Base-by-base conservation (phyloP, 1,140 invertebrate species). In the Hycleus phaleratus region DNA sequence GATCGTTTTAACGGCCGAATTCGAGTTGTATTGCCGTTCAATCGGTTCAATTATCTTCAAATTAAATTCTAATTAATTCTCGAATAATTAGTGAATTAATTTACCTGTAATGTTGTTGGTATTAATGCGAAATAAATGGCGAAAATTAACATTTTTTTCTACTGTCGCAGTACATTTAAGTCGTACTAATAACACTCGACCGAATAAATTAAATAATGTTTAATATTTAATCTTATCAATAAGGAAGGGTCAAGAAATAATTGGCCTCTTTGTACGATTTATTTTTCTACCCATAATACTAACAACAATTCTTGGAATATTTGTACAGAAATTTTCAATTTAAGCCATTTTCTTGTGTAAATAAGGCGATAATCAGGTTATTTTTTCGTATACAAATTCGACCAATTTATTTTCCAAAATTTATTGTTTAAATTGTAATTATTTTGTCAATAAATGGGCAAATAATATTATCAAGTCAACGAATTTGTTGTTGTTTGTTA, bases 1-100 rank as follows among this genome's bases (percentile, higher is more conserved):
- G 53, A 18, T 26, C 49, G 60, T 50, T 56, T 61, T 43, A 53
- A 58, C 12, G 12, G 39, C 2, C 25, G 9, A 3, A 60, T 64
- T 62, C 59, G 61, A 2, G 61, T 56, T 47, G 12, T 44, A 52
- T 11, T 26, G 18, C 10, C 46, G 9, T n/a, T 10, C 10, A 4
- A n/a, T 25, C 9, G 26, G 18, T 47, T 26, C 10, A 25, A 47
- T 26, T 26, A 26, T 47, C 18, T 25, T 47, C 9, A 25, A 47
- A n/a, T 32, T 32, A 47, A 11, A 12, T 47, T 24, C n/a, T 12
- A 38, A 12, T 32, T 26, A 12, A 10, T 50, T 50, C 38, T 26
- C 10, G 18, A 25, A 3, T 1, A 47, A n/a, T n/a, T 26, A 12
- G 18, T 32, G 32, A 38, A 11, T n/a, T 26, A 24, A 52, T 43